These are phyloP conservation scores for Melieria picta DNA, from an alignment of 2,888 invertebrate genomes.

Conservation along the genomic window DNA sequence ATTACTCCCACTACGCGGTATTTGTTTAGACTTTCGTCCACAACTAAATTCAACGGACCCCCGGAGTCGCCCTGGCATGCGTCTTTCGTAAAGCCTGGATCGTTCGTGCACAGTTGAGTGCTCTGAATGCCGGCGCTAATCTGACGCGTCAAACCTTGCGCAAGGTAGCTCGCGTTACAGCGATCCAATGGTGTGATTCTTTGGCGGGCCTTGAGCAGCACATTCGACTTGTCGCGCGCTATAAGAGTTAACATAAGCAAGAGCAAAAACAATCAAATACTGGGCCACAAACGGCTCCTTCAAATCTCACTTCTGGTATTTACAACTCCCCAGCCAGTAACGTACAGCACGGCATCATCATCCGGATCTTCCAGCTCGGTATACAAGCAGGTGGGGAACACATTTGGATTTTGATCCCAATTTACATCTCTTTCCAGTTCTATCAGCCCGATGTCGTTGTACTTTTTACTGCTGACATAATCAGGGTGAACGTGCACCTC, in stretches of 20 bases:
- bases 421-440: constrained; percentile 46
- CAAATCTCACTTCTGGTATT: constrained; percentile 51
- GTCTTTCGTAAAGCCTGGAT: constrained; percentile 48
- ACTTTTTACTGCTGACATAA: constrained; percentile 50
- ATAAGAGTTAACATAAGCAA: background rate
- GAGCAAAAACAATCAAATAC: too few species aligned
- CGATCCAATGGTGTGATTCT: constrained; percentile 44
- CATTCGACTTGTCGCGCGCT: constrained; percentile 47
- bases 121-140: constrained; percentile 48
- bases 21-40: constrained; percentile 42
- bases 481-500: constrained; percentile 50
- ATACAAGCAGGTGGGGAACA: constrained; percentile 55
- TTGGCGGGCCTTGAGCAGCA: constrained; percentile 53
- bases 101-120: constrained; percentile 52
- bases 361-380: constrained; percentile 50
- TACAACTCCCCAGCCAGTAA: constrained; percentile 59
- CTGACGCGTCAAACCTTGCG: constrained; percentile 39
- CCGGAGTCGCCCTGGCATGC: constrained; percentile 63
- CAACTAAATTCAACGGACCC: constrained; percentile 55
- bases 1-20: constrained; percentile 58
- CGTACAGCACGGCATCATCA: constrained; percentile 44
- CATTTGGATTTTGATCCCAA: constrained; percentile 23
- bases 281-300: background rate
- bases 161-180: constrained; percentile 49
- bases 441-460: constrained; percentile 58